Evolutionary conservation across 30 jellyfish, hydroid and myxozoan species (phyloP), one percentile per base, ranked within the genome.

Genomic region (Hydractinia symbiolongicarpus): DNA sequence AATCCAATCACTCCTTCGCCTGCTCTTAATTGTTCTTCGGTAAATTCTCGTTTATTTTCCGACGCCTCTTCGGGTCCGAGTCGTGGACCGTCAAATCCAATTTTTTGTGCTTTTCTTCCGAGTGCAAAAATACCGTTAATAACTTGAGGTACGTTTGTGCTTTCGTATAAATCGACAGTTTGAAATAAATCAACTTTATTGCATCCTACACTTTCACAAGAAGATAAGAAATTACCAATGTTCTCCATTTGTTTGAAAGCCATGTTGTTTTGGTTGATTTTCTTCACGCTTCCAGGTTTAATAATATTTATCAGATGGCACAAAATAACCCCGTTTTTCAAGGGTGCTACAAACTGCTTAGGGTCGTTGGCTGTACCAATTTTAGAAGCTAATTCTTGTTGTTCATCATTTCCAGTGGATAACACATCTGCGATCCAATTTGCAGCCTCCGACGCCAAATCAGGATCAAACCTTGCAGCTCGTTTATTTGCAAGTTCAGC

Each of bases 41-140:
- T 20, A 88, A 95, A 95, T n/a, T 79, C 82, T 14, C 99, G 90
- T 11, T 88, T 91, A 53, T 92, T 92, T 15, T 90, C 92, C 30
- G 89, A 76, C 13, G 99, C 90, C 56, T 95, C 99, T 68, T 84
- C 95, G 53, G 97, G 96, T 14, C 99, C 99, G 53, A 95, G 86
- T 9, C 73, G 9, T 74, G 99, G 99, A 10, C 97, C 96, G 11
- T 75, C 72, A 55, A n/a, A 77, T 15, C 92, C 95, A 7, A 40
- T 19, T 14, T 84, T 9, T 15, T 79, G 88, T 5, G 96, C 97
- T 77, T 82, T 89, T 72, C 99, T 67, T 50, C 93, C 98, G 51
- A 95, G 82, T 8, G 99, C 99, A 17, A 81, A 80, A 76, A 95
- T 67, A 5, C 96, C 96, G 78, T 67, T 77, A 17, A 95, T 73